Evolutionary conservation across 1,140 invertebrate genomes (phyloP), one percentile per base, ranked within the genome.

Genomic region (Arctopsyche grandis): DNA sequence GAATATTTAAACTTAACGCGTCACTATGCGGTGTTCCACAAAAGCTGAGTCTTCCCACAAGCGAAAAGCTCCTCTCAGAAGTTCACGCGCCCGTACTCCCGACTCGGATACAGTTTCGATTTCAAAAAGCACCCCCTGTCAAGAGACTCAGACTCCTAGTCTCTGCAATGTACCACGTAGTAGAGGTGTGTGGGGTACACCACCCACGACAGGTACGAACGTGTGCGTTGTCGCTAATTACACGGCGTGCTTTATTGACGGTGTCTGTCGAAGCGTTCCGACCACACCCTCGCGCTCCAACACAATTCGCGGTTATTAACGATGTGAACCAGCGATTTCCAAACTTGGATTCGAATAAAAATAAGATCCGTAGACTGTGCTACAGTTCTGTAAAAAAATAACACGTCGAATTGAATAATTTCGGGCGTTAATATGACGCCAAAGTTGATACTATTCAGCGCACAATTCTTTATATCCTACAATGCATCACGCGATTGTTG

Each of bases 171-270:
- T 56, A 5, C 52, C 52, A 56, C 52, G 19, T 16, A 4, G 10
- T 38, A 38, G 29, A 7, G 29, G 29, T 38, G 29, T 38, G 29
- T 38, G 29, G 7, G 29, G 29, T 38, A 7, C 29, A 38, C 29
- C 29, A 38, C 29, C 29, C 29, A 38, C 29, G 29, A 38, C 29
- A 38, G 29, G 29, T 38, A 38, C 29, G 29, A 38, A 38, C 29
- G 29, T 38, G 29, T 75, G 52, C 14, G 21, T 19, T 48, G 10
- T 75, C 73, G 48, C 73, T 75, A 75, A 75, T 75, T 75, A 75
- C 73, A 75, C 73, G 24, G n/a, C 29, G 46, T 22, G 38, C 46
- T 16, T 75, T 16, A 75, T 71, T 71, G 69, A 71, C 22, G 69
- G 69, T 71, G 69, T 75, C 73, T 58, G 21, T 60, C 24, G 73